Base-by-base conservation (phyloP, 2,113 vertebrate species). In the Ardeotis arabs region DNA sequence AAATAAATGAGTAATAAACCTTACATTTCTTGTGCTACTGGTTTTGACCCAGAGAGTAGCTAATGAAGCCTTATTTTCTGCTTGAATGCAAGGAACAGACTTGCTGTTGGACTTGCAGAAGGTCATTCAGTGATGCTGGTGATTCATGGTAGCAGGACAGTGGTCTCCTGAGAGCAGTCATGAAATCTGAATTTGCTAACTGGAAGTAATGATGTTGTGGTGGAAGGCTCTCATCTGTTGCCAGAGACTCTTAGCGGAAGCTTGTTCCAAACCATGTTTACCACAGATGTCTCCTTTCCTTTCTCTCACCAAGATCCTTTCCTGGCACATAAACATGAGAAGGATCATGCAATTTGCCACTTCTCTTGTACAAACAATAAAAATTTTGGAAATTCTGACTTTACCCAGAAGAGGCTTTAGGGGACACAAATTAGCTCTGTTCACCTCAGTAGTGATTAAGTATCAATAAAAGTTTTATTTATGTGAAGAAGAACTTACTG, bases 201-300 rank as follows among this genome's bases (percentile, higher is more conserved):
- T 95, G 94, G 94, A 96, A 97, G 95, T 94, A 95, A 91, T 87
- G 94, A 96, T 96, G 85, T 79, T 96, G 94, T 96, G 78, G 89
- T 95, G 45, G 84, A 89, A 91, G 78, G 59, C 92, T 97, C 87
- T 96, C 84, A 96, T 97, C 89, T 95, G 15, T 80, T 94, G 95
- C 94, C 95, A 96, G 63, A 84, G 81, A 68, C 67, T 94, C 41
- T 91, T 53, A 86, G 31, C 2, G 7, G 84, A 94, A 90, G 50
- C 75, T 76, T 95, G 59, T 87, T 94, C 94, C 95, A 96, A 92
- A 93, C 87, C 93, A 96, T 88, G 28, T 92, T 95, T 93, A 94
- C 95, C 93, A 87, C 95, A 96, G 88, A 90, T 92, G 88, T 95
- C 85, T 95, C 79, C 87, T 96, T 89, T 84, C 73, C 94, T 89